Base-by-base conservation (phyloP, 2,797 vertebrate genomes). In the Lateolabrax maculatus region DNA sequence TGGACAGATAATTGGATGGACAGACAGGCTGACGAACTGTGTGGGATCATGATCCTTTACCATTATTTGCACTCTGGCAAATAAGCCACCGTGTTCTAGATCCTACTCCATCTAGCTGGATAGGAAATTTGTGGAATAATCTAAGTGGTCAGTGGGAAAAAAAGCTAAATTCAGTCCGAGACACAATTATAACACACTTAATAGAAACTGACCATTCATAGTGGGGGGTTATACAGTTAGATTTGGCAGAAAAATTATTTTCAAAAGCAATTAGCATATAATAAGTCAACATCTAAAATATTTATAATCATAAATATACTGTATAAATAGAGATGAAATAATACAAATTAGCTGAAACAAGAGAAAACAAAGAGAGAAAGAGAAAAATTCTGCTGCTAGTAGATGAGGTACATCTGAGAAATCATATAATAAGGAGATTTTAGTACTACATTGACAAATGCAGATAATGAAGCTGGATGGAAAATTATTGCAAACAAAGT, bases 1-100 rank as follows among this genome's bases (percentile, higher is more conserved):
- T 49, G 37, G 46, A 67, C 44, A 60, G 53, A 72, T 76, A 52
- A 46, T 25, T 58, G 73, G 69, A 76, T 51, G 51, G 44, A 70
- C 53, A 34, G 37, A 69, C n/a, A 23, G 39, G 15, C 23, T 27
- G 25, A 25, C 0, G 9, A 68, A 60, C 64, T 36, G 12, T 29
- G 37, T 29, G 52, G 73, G 57, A 55, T 44, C 48, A 27, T 23
- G 37, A 52, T 9, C 15, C 8, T 41, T 55, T 15, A 21, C 18
- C 1, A 51, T 7, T 0, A 1, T 52, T 31, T 55, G 5, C 10
- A 9, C 36, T 46, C 6, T 15, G 16, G 41, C 13, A 43, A 43
- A 6, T 6, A 6, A 34, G 31, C 31, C 31, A 6, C 31, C 3
- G 6, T 34, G 31, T 34, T 34, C 6, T 34, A 34, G 31, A 34